phyloP scores from a whole-genome alignment of 2,888 invertebrate genomes.

The Rosalia funebris region DNA sequence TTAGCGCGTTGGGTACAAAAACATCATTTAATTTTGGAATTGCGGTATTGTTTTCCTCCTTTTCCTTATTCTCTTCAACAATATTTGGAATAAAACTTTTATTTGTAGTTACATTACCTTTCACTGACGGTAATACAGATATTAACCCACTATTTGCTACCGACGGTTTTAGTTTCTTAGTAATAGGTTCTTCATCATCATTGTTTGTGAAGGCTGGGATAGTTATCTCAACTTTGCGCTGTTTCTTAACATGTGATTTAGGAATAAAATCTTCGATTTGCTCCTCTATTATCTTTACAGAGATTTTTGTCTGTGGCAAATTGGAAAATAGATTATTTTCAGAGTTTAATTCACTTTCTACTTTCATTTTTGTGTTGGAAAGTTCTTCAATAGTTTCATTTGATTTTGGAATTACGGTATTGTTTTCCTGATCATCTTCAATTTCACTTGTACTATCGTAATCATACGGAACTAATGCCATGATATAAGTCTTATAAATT shows the following conservation, averaged over 20 bases:
- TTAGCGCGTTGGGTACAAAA: conserved; percentile 35
- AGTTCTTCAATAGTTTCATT: background rate
- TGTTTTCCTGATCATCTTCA: conserved; percentile 42
- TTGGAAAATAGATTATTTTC: conserved; percentile 42
- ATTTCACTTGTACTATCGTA: conserved; percentile 50
- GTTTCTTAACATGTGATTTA: conserved; percentile 46
- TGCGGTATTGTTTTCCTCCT: conserved; percentile 9
- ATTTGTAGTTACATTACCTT: conserved; percentile 46
- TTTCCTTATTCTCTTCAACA: conserved; percentile 41
- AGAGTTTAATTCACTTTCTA: conserved; percentile 8
- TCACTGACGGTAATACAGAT: conserved; percentile 52
- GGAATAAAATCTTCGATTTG: conserved; percentile 56
- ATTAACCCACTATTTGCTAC: conserved; percentile 51
- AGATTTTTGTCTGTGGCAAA: conserved; percentile 47
- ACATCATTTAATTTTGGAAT: conserved; percentile 3
- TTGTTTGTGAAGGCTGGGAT: conserved; percentile 52
- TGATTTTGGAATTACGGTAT: background rate
- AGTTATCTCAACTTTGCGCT: conserved; percentile 53
- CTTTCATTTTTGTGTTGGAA: background rate
- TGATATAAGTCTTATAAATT: no score
- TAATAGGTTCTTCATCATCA: conserved; percentile 44
- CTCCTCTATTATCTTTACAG: conserved; percentile 45
- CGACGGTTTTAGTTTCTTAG: conserved; percentile 46
- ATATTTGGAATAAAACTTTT: conserved; percentile 52
- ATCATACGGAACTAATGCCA: conserved; percentile 56